Base-by-base conservation (phyloP, 2,888 invertebrate genomes). In the Scaptomyza polygonia region DNA sequence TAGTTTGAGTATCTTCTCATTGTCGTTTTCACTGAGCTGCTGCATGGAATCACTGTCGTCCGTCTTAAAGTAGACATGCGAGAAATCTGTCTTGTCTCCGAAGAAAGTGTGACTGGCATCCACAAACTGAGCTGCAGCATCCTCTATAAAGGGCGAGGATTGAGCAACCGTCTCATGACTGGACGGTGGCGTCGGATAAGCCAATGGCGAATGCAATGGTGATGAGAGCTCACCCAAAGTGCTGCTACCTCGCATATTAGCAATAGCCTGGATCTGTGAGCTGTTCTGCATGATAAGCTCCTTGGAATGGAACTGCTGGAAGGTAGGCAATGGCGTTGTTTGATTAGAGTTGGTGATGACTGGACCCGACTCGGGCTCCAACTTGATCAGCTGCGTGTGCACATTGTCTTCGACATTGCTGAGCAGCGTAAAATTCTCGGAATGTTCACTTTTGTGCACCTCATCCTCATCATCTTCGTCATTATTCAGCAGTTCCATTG, bases 181-280 rank as follows among this genome's bases (percentile, higher is more conserved):
- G 1, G 97, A 96, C 5, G 97, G 97, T 21, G 97, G 97, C 8
- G 97, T 97, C 3, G 97, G 97, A 89, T 97, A 97, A 21, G 96
- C 94, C 82, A 97, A 93, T 0, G 95, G 95, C 29, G 95, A 95
- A 72, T 94, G 94, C 66, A 95, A 79, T 0, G 95, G 95, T 0
- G 94, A 94, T 72, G 93, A 93, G 93, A 93, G 53, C 93, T 93
- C 72, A 42, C 72, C 73, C 70, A 81, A 39, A 86, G 72, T 92
- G 88, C 79, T 90, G 88, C 76, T 92, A 84, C 84, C 90, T 88
- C 69, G 92, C 76, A 86, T 91, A 89, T 68, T 91, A 89, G 84
- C 77, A 51, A 89, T 72, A 40, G 89, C 86, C 62, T 79, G 88
- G 88, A 92, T 79, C 47, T 84, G 88, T 16, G 87, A 85, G 58